Base-by-base conservation (phyloP, 2,888 invertebrate species). In the Minunthozetes semirufus region DNA sequence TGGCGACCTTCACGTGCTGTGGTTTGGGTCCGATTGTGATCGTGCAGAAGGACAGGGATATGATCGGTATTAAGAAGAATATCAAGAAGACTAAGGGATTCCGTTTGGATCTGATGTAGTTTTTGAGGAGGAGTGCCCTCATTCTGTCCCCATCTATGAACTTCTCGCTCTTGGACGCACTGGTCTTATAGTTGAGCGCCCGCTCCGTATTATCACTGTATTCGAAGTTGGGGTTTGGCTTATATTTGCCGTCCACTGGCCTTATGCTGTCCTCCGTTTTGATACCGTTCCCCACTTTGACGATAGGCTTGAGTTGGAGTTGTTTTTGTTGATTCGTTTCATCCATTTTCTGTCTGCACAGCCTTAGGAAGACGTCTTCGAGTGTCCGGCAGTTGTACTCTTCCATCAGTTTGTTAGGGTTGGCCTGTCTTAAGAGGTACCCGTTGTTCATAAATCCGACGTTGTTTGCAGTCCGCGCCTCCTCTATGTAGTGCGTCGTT, bases 401-500 rank as follows among this genome's bases (percentile, higher is more conserved):
- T 13, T 78, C 61, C 71, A 83, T 78, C 11, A 82, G 76, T n/a
- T 74, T 75, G 5, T 78, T 76, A 3, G 83, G 83, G 25, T 80
- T 77, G 48, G 81, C 80, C 77, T 83, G 82, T 13, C 82, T 82
- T 42, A 83, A 77, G 42, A 83, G 76, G 70, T 79, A 77, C 1
- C 83, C 83, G 77, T 79, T 80, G 63, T 82, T 79, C 82, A 83
- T 83, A 68, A 83, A 78, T 0, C 82, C 83, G 70, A 83, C 82
- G 81, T 81, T 75, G 59, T 79, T 50, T 2, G 78, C 78, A 48
- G 82, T 81, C 42, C 81, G 78, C 29, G 95, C 94, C 85, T 95
- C 95, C 83, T 95, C 95, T 77, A 95, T 94, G 81, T 95, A 95
- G 88, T 95, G 92, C 82, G 94, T 91, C 79, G 95, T 95, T 75